Base-by-base conservation (phyloP, 2,888 invertebrate genomes). In the Bembecia ichneumoniformis region DNA sequence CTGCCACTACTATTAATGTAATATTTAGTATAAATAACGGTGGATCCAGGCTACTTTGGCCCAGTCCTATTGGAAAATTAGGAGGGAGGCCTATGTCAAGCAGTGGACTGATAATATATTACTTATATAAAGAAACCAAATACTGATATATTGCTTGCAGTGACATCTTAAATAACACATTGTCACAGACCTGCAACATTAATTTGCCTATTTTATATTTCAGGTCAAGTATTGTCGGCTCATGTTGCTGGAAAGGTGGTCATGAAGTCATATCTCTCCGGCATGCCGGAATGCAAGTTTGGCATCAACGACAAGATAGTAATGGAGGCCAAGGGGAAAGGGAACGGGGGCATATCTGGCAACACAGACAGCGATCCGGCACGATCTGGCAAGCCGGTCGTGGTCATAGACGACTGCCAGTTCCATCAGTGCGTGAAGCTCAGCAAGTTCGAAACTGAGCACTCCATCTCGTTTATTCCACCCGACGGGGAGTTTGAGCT, bases 261-360 rank as follows among this genome's bases (percentile, higher is more conserved):
- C 36, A 99, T 99, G 99, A 99, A 99, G 88, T 98, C 98, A 0
- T 99, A 99, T 77, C 88, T 99, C 53, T 98, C 98, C 17, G 99
- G 99, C 35, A 99, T 99, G 99, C 99, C 99, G 0, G 99, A 99
- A 80, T 99, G 99, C 88, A 99, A 99, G 89, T 99, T 96, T 77
- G 99, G 99, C 13, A 99, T 99, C 70, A 99, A 99, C 71, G 99
- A 99, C 79, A 99, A 99, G 83, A 96, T 99, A 52, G 96, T 99
- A 4, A 97, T 99, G 96, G 99, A 99, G 70, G 93, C 95, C 0
- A 96, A 96, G 73, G 95, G 95, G 2, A 93, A 94, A 64, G 91
- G 92, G 13, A 90, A 89, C 47, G 86, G 93, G 1, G 90, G 90
- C 3, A 89, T 91, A 43, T 90, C 91, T 0, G 91, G 93, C 52